These are phyloP conservation scores for Centrocercus urophasianus DNA, from an alignment of 2,113 vertebrate species.

Conservation along the genomic window DNA sequence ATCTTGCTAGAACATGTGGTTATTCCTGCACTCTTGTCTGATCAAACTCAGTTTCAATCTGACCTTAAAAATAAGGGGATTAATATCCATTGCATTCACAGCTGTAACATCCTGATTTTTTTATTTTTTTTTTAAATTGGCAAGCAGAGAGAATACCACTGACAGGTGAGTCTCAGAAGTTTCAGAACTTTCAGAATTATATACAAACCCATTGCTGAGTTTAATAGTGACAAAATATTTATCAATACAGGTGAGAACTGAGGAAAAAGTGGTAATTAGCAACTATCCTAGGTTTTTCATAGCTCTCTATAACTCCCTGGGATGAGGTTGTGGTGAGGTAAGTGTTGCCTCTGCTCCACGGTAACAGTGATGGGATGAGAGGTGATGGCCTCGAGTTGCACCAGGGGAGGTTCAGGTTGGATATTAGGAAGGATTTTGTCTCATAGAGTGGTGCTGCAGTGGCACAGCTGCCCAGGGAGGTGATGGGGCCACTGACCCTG, in stretches of 20 bases:
- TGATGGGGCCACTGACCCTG: too few relatives aligned
- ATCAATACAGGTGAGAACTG: accelerated
- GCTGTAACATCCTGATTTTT: not conserved
- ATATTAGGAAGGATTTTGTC: too few relatives aligned
- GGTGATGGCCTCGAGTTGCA: too few relatives aligned
- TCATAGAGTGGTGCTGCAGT: too few relatives aligned
- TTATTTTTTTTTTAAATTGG: not conserved
- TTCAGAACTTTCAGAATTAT: not conserved
- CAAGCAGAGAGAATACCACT: not conserved
- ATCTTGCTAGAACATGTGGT: constrained; percentile 56
- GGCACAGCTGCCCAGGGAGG: too few relatives aligned
- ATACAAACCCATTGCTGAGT: accelerated
- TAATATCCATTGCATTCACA: not conserved
- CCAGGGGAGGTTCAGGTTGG: too few relatives aligned
- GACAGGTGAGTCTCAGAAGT: not conserved
- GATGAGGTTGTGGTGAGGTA: too few relatives aligned
- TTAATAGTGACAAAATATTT: accelerated
- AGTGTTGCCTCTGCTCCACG: too few relatives aligned
- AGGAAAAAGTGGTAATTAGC: not conserved
- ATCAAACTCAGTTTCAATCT: constrained; percentile 47
- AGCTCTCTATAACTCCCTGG: too few relatives aligned
- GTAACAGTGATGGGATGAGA: too few relatives aligned
- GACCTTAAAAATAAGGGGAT: not conserved
- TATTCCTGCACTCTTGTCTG: constrained; percentile 57
- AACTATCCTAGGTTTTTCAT: not conserved